Conservation (phyloP, 2,888 invertebrate genomes). For the Argyresthia albistria region DNA sequence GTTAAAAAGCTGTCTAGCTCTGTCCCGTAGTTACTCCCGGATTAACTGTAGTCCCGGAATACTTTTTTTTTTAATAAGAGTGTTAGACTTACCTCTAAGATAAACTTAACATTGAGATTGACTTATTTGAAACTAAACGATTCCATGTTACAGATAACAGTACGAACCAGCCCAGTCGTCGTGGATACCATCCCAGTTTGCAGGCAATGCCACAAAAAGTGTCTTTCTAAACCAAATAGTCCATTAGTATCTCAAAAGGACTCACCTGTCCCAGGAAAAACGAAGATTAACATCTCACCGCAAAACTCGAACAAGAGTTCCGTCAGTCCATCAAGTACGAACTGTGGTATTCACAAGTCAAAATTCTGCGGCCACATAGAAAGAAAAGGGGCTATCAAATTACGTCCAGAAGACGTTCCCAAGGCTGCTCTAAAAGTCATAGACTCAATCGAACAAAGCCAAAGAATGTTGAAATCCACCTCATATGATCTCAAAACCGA, state of each 20-base stretch:
- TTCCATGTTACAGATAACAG: slow-evolving; percentile 74
- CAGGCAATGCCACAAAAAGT: slow-evolving; percentile 85
- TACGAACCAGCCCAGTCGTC: slow-evolving; percentile 81
- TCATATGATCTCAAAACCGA: slow-evolving; percentile 62
- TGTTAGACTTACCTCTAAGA: too few species aligned
- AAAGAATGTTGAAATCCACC: slow-evolving; percentile 62
- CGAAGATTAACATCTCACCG: slow-evolving; percentile 48
- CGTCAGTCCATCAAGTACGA: slow-evolving; percentile 50
- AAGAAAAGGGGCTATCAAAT: slow-evolving; percentile 61
- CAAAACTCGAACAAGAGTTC: slow-evolving; percentile 52
- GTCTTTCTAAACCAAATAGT: slow-evolving; percentile 73
- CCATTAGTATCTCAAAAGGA: slow-evolving; percentile 62
- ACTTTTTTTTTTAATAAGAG: too few species aligned
- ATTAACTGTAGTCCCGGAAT: too few species aligned
- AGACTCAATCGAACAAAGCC: slow-evolving; percentile 64
- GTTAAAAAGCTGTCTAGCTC: too few species aligned
- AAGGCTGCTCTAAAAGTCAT: slow-evolving; percentile 59
- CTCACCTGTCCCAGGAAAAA: slow-evolving; percentile 38
- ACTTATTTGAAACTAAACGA: not conserved
- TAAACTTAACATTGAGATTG: too few species aligned
- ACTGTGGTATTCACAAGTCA: slow-evolving; percentile 49
- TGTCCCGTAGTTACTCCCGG: too few species aligned
- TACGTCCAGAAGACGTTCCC: slow-evolving; percentile 62
- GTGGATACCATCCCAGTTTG: slow-evolving; percentile 82
- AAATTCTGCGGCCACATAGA: slow-evolving; percentile 53